Evolutionary conservation across 2,888 invertebrate species (phyloP), one percentile per base, ranked within the genome.

Genomic region (Epistrophe grossulariae): DNA sequence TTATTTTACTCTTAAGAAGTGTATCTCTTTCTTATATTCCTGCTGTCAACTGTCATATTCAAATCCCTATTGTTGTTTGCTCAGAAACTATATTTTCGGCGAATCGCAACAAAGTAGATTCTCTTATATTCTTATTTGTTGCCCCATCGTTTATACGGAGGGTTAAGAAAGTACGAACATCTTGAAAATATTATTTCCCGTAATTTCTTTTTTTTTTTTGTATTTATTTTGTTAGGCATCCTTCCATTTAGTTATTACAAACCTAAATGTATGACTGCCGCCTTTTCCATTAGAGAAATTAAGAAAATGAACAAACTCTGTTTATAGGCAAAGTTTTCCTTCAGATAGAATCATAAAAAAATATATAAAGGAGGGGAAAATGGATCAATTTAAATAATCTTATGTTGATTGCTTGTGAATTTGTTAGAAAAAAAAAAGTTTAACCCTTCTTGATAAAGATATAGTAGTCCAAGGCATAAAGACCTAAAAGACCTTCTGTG

Each of bases 381-480:
- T 71, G 79, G 71, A 82, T 38, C 76, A 87, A 83, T 87, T 87
- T 83, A 79, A 87, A 79, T 83, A 87, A 83, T 83, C 83, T 79
- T 48, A 79, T 76, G 76, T 87, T 83, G 83, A 87, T 87, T 87
- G 79, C 87, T 83, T 83, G 79, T 87, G 79, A 83, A 83, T 79
- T 79, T 79, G 83, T 87, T 50, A 17, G 24, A 70, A 52, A 45
- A 64, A 64, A 45, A 64, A 64, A 70, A 45, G 68, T 73, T 81
- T 68, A 85, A 74, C 74, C 60, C 45, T 70, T 60, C 19, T 62
- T 2, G 1, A 13, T 11, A 55, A 55, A 57, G 50, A 24, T 24
- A n/a, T n/a, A n/a, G n/a, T n/a, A 24, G 40, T 40, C 17, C 64
- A 43, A 52, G 28, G 31, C 40, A 50, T 28, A 50, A 15, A 10